Percentiles rank a stretch among this genome's conserved stretches.
These are phyloP conservation scores for Hirtodrosophila histrioides DNA, from an alignment of 2,888 invertebrate genomes.

Conservation along the genomic window DNA sequence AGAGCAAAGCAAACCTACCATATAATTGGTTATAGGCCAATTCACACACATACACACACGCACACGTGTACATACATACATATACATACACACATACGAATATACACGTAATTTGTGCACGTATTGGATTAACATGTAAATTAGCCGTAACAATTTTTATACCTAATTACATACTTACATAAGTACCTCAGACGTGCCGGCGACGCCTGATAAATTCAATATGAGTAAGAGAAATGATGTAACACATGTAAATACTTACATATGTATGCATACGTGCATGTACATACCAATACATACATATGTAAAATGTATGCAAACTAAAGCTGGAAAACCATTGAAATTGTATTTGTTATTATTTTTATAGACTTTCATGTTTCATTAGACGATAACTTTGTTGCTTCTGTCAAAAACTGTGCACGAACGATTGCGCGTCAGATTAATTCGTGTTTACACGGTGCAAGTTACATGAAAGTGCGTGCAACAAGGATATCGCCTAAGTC, in stretches of 20 bases:
- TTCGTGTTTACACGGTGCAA: too few relatives aligned
- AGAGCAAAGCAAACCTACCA: slow-evolving; percentile 14
- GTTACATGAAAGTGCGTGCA: too few relatives aligned
- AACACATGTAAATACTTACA: slow-evolving; percentile 42
- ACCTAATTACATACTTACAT: slow-evolving; percentile 40
- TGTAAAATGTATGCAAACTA: slow-evolving; percentile 5
- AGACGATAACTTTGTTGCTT: too few relatives aligned
- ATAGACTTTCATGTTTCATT: too few relatives aligned
- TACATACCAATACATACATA: background rate
- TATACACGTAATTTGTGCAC: slow-evolving; percentile 29
- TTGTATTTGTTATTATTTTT: background rate
- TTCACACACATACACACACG: slow-evolving; percentile 14
- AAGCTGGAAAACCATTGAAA: slow-evolving; percentile 25
- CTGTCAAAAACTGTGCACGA: too few relatives aligned
- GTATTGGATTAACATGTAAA: slow-evolving; percentile 50
- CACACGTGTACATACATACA: slow-evolving; percentile 11
- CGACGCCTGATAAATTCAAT: slow-evolving; percentile 59
- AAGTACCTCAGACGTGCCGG: slow-evolving; percentile 55
- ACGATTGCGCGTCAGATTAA: too few relatives aligned
- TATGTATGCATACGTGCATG: slow-evolving; percentile 7
- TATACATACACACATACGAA: slow-evolving; percentile 15
- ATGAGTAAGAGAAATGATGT: slow-evolving; percentile 4
- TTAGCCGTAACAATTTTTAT: slow-evolving; percentile 48
- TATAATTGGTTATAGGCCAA: slow-evolving; percentile 6
- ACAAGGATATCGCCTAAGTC: too few relatives aligned